A percentile compares a stretch with the other conserved stretches of the same genome.
These are phyloP conservation scores for Drosophila willistoni DNA, from an alignment of 1,140 invertebrate genomes.

Conservation along the genomic window DNA sequence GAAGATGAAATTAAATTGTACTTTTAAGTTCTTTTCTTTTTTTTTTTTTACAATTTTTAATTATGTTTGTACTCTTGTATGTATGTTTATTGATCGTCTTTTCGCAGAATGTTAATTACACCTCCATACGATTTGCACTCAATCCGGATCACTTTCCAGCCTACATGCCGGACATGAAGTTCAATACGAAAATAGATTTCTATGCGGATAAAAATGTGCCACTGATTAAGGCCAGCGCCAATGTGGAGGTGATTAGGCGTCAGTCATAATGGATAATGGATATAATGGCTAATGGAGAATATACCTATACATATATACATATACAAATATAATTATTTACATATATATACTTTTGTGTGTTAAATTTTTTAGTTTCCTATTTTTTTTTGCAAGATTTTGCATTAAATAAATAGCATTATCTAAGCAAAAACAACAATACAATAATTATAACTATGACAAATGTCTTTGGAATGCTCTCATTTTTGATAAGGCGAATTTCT, in stretches of 20 bases:
- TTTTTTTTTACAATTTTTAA: too few relatives aligned
- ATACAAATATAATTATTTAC: not conserved
- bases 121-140: constrained; percentile 58
- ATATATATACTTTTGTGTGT: not conserved
- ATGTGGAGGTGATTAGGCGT: constrained; percentile 53
- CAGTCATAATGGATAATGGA: constrained; percentile 3
- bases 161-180: constrained; percentile 68
- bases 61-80: too few relatives aligned
- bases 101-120: constrained; percentile 54
- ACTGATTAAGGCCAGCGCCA: constrained; percentile 49
- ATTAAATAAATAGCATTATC: constrained; percentile 13
- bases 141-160: constrained; percentile 67
- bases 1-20: not conserved
- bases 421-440: not conserved
- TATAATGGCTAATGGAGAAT: constrained; percentile 6
- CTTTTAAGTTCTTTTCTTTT: not conserved
- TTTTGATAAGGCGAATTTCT: constrained; percentile 14
- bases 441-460: constrained; percentile 4
- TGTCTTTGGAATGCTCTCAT: constrained; percentile 8
- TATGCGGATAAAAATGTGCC: constrained; percentile 27
- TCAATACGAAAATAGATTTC: constrained; percentile 53
- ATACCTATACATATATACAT: not conserved
- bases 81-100: not conserved
- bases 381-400: constrained; percentile 3
- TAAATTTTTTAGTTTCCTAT: too few relatives aligned